These are phyloP conservation scores for Rhimphoctona megacephalus DNA, from an alignment of 2,888 invertebrate genomes.

Conservation along the genomic window DNA sequence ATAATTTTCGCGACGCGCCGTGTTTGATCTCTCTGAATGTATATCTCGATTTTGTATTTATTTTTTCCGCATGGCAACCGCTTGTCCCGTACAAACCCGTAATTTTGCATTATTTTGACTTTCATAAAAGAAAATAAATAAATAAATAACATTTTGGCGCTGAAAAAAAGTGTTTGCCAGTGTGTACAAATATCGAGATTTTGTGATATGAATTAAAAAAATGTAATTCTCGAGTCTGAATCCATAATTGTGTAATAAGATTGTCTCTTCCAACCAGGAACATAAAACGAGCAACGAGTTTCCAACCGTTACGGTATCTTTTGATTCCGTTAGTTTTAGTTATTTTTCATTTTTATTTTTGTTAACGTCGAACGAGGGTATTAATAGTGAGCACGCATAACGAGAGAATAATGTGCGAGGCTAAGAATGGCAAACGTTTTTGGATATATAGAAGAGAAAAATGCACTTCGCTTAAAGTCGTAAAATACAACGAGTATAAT, in stretches of 20 bases:
- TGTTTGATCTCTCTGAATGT: conserved; percentile 48
- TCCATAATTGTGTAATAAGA: neutral
- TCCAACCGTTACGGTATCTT: conserved; percentile 2
- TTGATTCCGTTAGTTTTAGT: neutral
- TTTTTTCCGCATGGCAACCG: conserved; percentile 6
- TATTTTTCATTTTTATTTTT: neutral
- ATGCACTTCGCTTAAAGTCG: conserved; percentile 67
- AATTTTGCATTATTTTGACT: neutral
- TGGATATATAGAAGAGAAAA: conserved; percentile 67
- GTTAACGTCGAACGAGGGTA: neutral
- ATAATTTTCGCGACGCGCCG: conserved; percentile 79
- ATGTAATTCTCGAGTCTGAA: conserved; percentile 15
- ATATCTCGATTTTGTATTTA: neutral
- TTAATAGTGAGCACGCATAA: neutral
- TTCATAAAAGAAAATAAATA: neutral
- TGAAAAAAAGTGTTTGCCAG: neutral
- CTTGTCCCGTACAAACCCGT: neutral
- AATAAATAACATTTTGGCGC: neutral
- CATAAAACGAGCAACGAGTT: conserved; percentile 51
- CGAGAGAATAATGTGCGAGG: conserved; percentile 42
- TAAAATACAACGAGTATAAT: conserved; percentile 72
- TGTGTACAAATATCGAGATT: neutral
- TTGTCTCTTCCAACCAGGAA: neutral
- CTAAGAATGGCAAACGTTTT: conserved; percentile 55
- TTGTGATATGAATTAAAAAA: neutral